Evolutionary conservation across 2,797 vertebrate genomes (phyloP), one percentile per base, ranked within the genome.

Genomic region (Arvicola amphibius): DNA sequence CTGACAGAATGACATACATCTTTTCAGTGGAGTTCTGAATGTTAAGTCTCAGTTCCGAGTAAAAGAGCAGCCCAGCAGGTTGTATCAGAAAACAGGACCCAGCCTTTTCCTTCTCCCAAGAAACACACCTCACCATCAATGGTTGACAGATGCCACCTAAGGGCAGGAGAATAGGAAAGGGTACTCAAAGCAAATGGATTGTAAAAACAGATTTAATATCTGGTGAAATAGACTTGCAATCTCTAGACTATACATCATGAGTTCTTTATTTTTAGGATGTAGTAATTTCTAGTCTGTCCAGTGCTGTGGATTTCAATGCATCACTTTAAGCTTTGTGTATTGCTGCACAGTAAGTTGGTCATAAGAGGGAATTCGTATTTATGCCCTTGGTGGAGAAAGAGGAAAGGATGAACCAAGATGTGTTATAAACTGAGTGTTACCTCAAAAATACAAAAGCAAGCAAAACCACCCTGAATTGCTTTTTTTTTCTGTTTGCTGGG

Each of bases 401-500:
- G 17, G 83, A 56, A 53, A 78, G 76, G 76, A 25, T 89, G 17
- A 77, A 10, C 78, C 85, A 25, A 85, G 48, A 77, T 10, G 80
- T 40, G 14, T 67, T 94, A 76, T 87, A 87, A 94, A 89, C 46
- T 56, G 46, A 90, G 17, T 80, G 88, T 91, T 96, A 40, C 37
- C 16, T 67, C 21, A 91, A 5, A 37, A 37, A 7, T 67, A 67
- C 32, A 34, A 67, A 67, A 67, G 32, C 61, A 63, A 63, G 25
- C 10, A 63, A 27, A 63, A 29, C 61, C 61, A 63, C 8, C 34
- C n/a, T 11, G 46, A 83, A 91, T 37, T 83, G 92, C 53, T 91
- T 73, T 90, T 86, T 37, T 43, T 32, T 37, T 43, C 37, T 89
- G 13, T 12, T 94, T 91, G 34, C 79, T 90, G 79, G 59, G 48